A percentile compares a stretch with the other conserved stretches of the same genome.
phyloP scores from a whole-genome alignment of 2,888 invertebrate genomes.

The Thera obeliscata region DNA sequence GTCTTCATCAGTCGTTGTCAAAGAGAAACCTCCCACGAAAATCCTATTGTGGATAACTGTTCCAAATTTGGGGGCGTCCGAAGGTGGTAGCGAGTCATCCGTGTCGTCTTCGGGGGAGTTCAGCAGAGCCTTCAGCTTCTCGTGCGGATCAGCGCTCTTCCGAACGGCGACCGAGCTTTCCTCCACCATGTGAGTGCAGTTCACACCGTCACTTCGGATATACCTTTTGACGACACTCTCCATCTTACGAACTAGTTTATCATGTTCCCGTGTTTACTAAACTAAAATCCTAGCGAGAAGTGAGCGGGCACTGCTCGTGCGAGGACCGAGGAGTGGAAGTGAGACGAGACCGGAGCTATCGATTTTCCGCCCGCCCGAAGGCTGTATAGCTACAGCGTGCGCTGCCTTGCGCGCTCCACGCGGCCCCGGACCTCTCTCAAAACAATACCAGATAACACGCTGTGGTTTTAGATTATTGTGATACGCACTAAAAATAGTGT shows the following conservation, averaged over 20 bases:
- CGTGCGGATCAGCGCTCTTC: conserved; percentile 75
- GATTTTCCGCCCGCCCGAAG: conserved; percentile 48
- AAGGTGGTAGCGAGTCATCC: conserved; percentile 74
- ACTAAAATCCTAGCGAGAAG: conserved; percentile 73
- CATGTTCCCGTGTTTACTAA: conserved; percentile 82
- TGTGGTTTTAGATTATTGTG: conserved; percentile 69
- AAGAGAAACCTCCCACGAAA: conserved; percentile 98
- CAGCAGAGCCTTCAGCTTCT: conserved; percentile 74
- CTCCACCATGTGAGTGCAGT: conserved; percentile 80
- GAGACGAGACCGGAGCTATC: conserved; percentile 59
- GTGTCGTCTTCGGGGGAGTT: conserved; percentile 77
- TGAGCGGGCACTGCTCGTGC: conserved; percentile 67
- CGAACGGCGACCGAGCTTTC: conserved; percentile 62
- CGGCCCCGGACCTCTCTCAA: conserved; percentile 42
- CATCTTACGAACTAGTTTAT: conserved; percentile 67
- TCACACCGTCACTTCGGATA: conserved; percentile 78
- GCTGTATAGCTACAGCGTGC: conserved; percentile 47
- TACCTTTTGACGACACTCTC: conserved; percentile 75
- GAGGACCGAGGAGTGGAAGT: conserved; percentile 63
- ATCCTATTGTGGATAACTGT: conserved; percentile 97
- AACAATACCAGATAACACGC: conserved; percentile 62
- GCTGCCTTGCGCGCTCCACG: conserved; percentile 62
- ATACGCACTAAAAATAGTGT: conserved; percentile 81
- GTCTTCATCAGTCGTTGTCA: conserved; percentile 96
- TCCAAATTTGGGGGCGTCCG: conserved; percentile 86